Base-by-base conservation (phyloP, 1,140 invertebrate species). In the Drosophila bocki region DNA sequence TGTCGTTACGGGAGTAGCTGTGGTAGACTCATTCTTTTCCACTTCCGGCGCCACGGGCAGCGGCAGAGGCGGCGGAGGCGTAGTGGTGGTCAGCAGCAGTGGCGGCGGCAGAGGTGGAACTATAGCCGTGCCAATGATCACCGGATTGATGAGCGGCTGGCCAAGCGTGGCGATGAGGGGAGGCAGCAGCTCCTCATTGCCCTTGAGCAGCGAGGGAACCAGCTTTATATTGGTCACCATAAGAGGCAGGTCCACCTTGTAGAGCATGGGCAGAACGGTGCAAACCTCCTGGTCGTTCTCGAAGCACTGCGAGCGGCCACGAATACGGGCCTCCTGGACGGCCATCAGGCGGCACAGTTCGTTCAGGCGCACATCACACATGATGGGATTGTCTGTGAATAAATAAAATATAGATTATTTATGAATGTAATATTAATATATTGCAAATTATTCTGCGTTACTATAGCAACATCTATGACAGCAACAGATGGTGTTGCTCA, bases 371-470 rank as follows among this genome's bases (percentile, higher is more conserved):
- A 95, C 95, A 80, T 96, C 95, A 87, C 96, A 97, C 69, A 96
- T 88, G 58, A 96, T 95, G 50, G 96, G 96, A 93, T 97, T 97
- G 92, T 96, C 96, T 97, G 93, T 1, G 94, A 94, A 32, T n/a
- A 48, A 13, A 7, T 1, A 22, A 47, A 47, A 26, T 26, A 12
- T 22, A 3, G 7, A 22, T 13, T 13, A 22, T 47, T 45, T 2
- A 45, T 22, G 13, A 11, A 13, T 3, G 0, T 29, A 29, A 29
- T 29, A 29, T 7, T 7, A 29, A 45, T 7, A 22, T 7, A 7
- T 13, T 6, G 3, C 2, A 42, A 37, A 7, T 39, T 39, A 15
- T 1, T 39, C 37, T 15, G 37, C 5, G 12, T 39, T 15, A 15
- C 4, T 15, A 6, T 39, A 15, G 37, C 39, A 41, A 41, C 15